Evolutionary conservation across 2,113 vertebrate species (phyloP), one percentile per base, ranked within the genome.

Genomic region (Podarcis cretensis): DNA sequence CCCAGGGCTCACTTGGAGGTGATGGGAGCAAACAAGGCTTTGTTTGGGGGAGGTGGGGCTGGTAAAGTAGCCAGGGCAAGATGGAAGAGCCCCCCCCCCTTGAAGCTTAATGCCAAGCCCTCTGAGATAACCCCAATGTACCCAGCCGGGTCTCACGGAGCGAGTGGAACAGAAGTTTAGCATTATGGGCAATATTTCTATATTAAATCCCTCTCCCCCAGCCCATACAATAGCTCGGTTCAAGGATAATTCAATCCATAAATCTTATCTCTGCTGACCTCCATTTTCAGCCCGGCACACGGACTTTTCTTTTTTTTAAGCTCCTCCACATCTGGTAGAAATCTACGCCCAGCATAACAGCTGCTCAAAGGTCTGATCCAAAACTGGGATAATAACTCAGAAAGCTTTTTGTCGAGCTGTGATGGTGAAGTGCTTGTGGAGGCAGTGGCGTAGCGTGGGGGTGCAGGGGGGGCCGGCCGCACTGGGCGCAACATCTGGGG

Each of bases 311-410:
- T 92, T 63, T 65, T 18, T 20, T 37, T 69, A 86, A 73, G 90
- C 43, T 87, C 89, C 74, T 3, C 65, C 87, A 88, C 90, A 93
- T 94, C 89, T 94, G 92, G 86, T 87, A 84, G 83, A 86, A 92
- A 83, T 92, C 85, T 79, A 92, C 87, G 87, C 89, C 93, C 90
- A 84, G 65, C 40, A 69, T 7, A 86, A 91, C 87, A 94, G 89
- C 77, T 73, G 92, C 25, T 91, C 35, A 1, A 18, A 82, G 78
- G 48, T 7, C 54, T 18, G 80, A 75, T 86, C 57, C 84, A 82
- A 82, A 90, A 66, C 30, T 14, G 13, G 1, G 54, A 81, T 63
- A 71, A 73, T 73, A 40, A 63, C 37, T 63, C 54, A 75, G 69
- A 74, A 30, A 82, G 71, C 30, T 21, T 4, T 8, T 23, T 8